Evolutionary conservation across 2,888 invertebrate genomes (phyloP).

Genomic region (Tiphia femorata): DNA sequence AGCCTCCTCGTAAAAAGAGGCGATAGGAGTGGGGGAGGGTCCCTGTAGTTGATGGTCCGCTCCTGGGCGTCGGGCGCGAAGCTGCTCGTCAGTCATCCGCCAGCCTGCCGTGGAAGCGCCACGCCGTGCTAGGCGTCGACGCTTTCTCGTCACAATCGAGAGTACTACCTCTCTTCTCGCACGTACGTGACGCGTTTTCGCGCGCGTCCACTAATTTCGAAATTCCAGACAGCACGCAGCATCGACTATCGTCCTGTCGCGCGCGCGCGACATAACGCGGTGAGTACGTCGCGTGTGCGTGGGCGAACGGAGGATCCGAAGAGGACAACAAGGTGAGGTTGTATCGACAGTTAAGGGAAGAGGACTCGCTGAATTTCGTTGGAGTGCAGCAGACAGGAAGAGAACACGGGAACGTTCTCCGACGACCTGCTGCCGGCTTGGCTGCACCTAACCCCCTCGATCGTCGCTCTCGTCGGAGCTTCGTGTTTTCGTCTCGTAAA

Average conservation of each 20-base stretch:
- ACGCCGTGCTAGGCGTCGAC: conserved; percentile 43
- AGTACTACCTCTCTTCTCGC: not conserved
- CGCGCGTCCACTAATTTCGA: not conserved
- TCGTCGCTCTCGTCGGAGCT: not conserved
- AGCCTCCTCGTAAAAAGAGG: too few species aligned
- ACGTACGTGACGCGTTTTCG: not conserved
- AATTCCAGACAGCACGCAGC: not conserved
- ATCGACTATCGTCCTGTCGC: too few species aligned
- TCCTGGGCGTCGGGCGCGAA: conserved; percentile 25
- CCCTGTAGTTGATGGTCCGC: conserved; percentile 27
- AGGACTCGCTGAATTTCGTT: too few species aligned
- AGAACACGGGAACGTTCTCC: too few species aligned
- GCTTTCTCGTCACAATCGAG: conserved; percentile 1
- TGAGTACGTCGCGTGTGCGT: not conserved
- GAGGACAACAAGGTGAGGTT: not conserved
- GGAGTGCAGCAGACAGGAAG: too few species aligned
- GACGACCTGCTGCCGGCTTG: too few species aligned
- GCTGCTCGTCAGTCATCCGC: conserved; percentile 50
- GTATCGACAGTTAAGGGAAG: not conserved
- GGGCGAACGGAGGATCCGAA: not conserved
- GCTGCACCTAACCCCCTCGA: not conserved
- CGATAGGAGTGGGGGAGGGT: too few species aligned
- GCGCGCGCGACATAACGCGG: too few species aligned
- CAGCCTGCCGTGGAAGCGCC: conserved; percentile 55
- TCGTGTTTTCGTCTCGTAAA: not conserved